Base-by-base conservation (phyloP, 1,140 invertebrate genomes). In the Trichomalopsis sarcophagae region DNA sequence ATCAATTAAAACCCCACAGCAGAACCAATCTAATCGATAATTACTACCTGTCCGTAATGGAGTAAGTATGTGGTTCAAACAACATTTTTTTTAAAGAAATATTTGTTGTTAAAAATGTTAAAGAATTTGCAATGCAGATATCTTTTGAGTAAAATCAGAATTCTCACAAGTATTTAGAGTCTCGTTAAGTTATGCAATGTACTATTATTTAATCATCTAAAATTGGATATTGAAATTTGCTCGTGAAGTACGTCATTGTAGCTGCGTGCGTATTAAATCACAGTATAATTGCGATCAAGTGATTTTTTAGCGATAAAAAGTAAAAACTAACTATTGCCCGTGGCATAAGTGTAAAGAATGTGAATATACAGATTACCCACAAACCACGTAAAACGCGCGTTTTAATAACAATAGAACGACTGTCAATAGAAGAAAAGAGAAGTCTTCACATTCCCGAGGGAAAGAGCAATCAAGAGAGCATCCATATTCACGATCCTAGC, bases 401-500 rank as follows among this genome's bases (percentile, higher is more conserved):
- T 62, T n/a, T n/a, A 62, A n/a, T 62, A 62, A 21, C 55, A 62
- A 62, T 5, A 17, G 50, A 44, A 44, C 40, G 6, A 44, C 55
- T 62, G 55, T n/a, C 2, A 21, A 62, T 5, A 62, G 17, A 14
- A 62, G 55, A 17, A 62, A 44, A 21, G 50, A 55, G 2, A 55
- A n/a, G 6, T 6, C 0, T 23, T 21, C 21, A 62, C 7, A 79
- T 36, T 69, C 27, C 6, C 13, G 36, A 14, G 0, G 27, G 14
- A 50, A 50, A 50, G 2, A n/a, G 14, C 78, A 68, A 69, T 17
- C 66, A 71, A 50, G 2, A 50, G 2, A n/a, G 14, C 78, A 68
- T 80, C 30, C 66, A 71, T 81, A 81, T 81, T 81, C 23, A 81
- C 13, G 21, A 44, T 44, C 40, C 40, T 44, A 62, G 55, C 14